phyloP scores from a whole-genome alignment of 2,113 vertebrate genomes.

The Xyliphius kryptos region DNA sequence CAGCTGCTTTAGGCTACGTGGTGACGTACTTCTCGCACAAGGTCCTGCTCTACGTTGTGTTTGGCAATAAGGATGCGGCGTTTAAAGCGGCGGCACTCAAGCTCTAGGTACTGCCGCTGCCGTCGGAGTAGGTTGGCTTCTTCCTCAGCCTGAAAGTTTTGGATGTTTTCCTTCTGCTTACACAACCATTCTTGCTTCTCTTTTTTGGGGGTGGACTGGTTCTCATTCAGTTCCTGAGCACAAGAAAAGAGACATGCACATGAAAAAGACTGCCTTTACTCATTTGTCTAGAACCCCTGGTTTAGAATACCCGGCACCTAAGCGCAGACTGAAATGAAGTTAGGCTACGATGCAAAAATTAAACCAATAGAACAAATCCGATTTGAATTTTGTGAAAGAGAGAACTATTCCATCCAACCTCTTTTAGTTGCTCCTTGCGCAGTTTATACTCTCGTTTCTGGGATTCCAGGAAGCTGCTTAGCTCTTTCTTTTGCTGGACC shows the following conservation, averaged over 20 bases:
- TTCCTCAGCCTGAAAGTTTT: constrained; percentile 96
- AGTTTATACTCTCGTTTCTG: constrained; percentile 98
- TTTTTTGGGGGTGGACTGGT: constrained; percentile 98
- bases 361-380: no score
- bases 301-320: no score
- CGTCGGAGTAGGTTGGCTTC: constrained; percentile 91
- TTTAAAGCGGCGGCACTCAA: constrained; percentile 94
- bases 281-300: no score
- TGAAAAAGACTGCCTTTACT: no score
- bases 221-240: constrained; percentile 89
- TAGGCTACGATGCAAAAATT: no score
- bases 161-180: constrained; percentile 97
- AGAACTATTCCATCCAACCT: no score
- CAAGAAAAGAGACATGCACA: no score
- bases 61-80: constrained; percentile 90
- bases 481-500: constrained; percentile 95
- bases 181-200: constrained; percentile 98
- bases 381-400: no score
- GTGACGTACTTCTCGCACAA: constrained; percentile 85
- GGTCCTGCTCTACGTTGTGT: constrained; percentile 91
- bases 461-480: constrained; percentile 91
- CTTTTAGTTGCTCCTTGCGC: constrained; percentile 96
- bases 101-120: constrained; percentile 92
- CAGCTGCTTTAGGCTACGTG: no score
- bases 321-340: no score